These are phyloP conservation scores for Cryptocephalus primarius DNA, from an alignment of 2,888 invertebrate genomes.

Conservation along the genomic window DNA sequence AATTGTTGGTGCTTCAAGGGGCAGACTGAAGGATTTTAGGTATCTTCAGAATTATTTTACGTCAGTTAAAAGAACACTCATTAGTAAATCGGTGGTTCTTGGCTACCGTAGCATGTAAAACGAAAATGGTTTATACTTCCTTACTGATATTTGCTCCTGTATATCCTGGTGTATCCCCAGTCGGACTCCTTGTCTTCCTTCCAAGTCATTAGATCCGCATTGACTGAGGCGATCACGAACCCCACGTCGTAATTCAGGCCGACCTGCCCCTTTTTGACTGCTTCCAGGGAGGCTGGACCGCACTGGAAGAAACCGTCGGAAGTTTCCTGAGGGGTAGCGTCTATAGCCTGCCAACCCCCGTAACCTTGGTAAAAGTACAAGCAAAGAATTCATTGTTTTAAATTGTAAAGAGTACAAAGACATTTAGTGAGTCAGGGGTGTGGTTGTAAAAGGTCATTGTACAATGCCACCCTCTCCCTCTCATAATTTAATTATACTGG, in stretches of 20 bases:
- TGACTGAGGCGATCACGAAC: conserved; percentile 72
- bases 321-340: conserved; percentile 74
- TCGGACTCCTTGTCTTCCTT: conserved; percentile 52
- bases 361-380: conserved; percentile 42
- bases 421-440: neutral
- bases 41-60: no score
- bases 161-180: conserved; percentile 56
- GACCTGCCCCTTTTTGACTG: conserved; percentile 65
- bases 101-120: neutral
- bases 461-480: no score
- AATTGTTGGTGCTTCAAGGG: no score
- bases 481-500: no score
- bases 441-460: no score
- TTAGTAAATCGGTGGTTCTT: no score
- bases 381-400: neutral
- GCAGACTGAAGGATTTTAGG: no score
- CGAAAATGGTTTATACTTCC: conserved; percentile 2
- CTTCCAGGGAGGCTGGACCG: conserved; percentile 70
- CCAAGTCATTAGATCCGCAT: conserved; percentile 76
- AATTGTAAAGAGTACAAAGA: no score
- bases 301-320: conserved; percentile 64
- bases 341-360: conserved; percentile 85
- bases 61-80: no score
- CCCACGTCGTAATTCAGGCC: conserved; percentile 64
- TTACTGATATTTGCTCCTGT: conserved; percentile 63